Evolutionary conservation across 2,888 invertebrate genomes (phyloP), one percentile per base, ranked within the genome.

Genomic region (Tigriopus californicus): DNA sequence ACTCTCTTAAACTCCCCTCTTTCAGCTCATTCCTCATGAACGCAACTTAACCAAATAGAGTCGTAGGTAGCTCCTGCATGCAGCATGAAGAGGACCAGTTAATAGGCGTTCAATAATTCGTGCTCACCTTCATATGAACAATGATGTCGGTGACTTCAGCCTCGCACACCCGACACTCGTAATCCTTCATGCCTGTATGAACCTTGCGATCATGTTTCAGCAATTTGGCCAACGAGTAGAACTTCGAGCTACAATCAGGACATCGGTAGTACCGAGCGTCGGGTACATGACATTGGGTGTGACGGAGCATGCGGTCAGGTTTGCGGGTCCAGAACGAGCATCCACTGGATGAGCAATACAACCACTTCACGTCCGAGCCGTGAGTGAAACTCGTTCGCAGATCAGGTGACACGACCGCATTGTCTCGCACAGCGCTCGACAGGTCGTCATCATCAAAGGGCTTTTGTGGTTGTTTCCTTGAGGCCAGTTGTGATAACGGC

Each of bases 171-270:
- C 41, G 6, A 40, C 54, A 54, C 54, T 54, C 54, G 18, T 15
- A 54, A 40, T 54, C 41, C 22, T 54, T 54, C 11, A 40, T 22
- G 40, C 54, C 40, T 1, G 41, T 41, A 18, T 33, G 54, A 4
- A 54, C 54, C 41, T 54, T 54, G 6, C 54, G 54, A 41, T 54
- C 41, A 41, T 54, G 54, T 40, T 40, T 54, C 18, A 54, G 15
- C 40, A 54, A 40, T 18, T 54, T 54, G 24, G 54, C 54, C 54
- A 54, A 33, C 13, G 54, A 54, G 18, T 18, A 41, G 41, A 54
- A 54, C 15, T 41, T 54, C 10, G 41, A 10, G 18, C 40, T 18
- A 41, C 54, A 54, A 13, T 51, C 52, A 15, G 52, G 52, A 13
- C 52, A 51, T 18, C 24, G 20, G 33, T 51, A 51, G 33, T 51